Evolutionary conservation across 92 coral and sea anemone genomes (phyloP), one percentile per base, ranked within the genome.

Genomic region (Heteractis magnifica): DNA sequence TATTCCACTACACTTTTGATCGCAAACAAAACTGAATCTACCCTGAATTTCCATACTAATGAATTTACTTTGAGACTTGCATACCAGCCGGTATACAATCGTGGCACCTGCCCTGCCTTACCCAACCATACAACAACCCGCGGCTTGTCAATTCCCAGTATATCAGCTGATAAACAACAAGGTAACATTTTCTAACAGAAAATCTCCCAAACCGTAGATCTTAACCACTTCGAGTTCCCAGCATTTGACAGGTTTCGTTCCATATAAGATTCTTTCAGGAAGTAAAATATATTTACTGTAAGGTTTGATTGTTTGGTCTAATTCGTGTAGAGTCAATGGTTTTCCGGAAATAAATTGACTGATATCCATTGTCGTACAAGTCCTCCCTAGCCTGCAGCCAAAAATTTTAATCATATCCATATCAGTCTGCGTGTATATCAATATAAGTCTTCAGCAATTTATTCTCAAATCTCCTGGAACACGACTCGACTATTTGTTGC

Each of bases 11-110:
- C 26, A 74, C 56, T 74, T 74, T 49, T 49, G 52, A 64, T 59
- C 71, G 65, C 84, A 68, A 81, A 81, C 84, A 81, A 81, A 41
- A 76, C 55, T 65, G 26, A 26, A 59, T 8, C 48, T 44, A 16
- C 80, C 58, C 53, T 72, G 65, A 81, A 81, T 81, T 81, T 81
- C 84, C 84, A 81, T 81, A 81, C 84, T 68, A 70, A 34, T 34
- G 44, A 34, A 81, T 81, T 65, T 71, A 60, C 77, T 81, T 26
- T 49, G 44, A 71, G 75, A 68, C 79, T 50, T 6, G 41, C 65
- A 68, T 49, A 81, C 84, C 84, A 81, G 84, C 84, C 77, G 76
- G 84, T 65, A 16, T 50, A 68, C 44, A 68, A 81, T 81, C 19
- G 19, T 8, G 21, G 56, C 84, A 81, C 84, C 84, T 81, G 84